Percentiles rank a stretch among this genome's conserved stretches.
These are phyloP conservation scores for Zaprionus nigranus DNA, from an alignment of 1,140 invertebrate genomes.

Conservation along the genomic window DNA sequence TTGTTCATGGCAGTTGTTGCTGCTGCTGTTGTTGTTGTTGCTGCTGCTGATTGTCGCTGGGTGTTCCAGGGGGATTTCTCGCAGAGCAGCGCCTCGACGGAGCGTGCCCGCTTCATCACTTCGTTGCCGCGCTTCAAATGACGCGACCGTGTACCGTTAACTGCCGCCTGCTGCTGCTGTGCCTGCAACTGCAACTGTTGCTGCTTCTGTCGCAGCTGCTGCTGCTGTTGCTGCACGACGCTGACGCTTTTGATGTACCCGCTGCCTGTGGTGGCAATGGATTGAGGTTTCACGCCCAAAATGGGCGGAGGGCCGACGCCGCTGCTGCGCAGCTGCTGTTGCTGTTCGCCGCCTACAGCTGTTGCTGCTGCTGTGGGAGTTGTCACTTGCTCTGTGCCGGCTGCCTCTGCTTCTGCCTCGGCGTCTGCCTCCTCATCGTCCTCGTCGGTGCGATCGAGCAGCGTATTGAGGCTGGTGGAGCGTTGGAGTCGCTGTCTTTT, in stretches of 20 bases:
- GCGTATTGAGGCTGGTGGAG: conserved; percentile 93
- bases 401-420: not conserved
- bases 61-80: conserved; percentile 84
- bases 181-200: conserved; percentile 28
- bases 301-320: conserved; percentile 54
- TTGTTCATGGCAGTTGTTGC: not conserved
- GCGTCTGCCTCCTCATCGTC: conserved; percentile 54
- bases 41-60: conserved; percentile 58
- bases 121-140: conserved; percentile 84
- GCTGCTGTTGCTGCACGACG: conserved; percentile 29
- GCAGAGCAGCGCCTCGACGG: conserved; percentile 91
- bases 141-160: conserved; percentile 61
- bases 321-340: conserved; percentile 17
- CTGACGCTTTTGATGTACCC: conserved; percentile 49
- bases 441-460: conserved; percentile 88
- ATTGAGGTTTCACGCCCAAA: conserved; percentile 54
- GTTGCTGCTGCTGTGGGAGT: conserved; percentile 17
- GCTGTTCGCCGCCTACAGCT: conserved; percentile 1
- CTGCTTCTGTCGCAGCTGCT: conserved; percentile 23
- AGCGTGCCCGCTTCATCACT: conserved; percentile 91
- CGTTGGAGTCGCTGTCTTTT: conserved; percentile 89
- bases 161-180: conserved; percentile 22
- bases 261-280: conserved; percentile 32
- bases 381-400: conserved; percentile 5
- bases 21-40: conserved; percentile 51